phyloP scores from a whole-genome alignment of 2,113 vertebrate genomes.

The Anguilla rostrata region DNA sequence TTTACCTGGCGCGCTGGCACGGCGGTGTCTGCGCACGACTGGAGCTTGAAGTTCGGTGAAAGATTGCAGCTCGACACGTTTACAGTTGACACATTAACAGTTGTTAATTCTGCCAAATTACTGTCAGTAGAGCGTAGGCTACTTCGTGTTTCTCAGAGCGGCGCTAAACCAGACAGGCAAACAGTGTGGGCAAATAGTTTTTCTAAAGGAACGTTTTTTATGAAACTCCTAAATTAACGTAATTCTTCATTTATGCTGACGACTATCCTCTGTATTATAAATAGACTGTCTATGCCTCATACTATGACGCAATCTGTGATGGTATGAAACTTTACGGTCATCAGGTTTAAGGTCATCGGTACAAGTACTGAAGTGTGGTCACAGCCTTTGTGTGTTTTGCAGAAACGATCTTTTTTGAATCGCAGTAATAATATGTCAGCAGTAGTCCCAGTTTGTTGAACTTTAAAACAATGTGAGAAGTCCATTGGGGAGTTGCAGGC shows the following conservation, averaged over 20 bases:
- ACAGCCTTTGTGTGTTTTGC: neutral
- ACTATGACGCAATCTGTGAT: neutral
- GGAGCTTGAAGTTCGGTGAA: neutral
- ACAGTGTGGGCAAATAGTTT: neutral
- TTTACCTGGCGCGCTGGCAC: neutral
- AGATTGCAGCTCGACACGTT: no score
- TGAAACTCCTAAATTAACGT: no score
- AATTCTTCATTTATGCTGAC: no score
- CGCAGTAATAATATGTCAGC: neutral
- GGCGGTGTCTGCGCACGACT: neutral
- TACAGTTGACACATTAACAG: neutral
- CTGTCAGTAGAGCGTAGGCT: neutral
- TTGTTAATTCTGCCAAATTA: neutral
- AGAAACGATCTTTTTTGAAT: neutral
- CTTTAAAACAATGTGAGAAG: constrained; percentile 17
- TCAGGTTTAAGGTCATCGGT: neutral
- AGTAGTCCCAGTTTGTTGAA: neutral
- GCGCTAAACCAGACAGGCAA: neutral
- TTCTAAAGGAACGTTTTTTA: no score
- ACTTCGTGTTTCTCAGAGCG: neutral
- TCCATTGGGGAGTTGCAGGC: neutral
- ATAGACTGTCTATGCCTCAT: neutral
- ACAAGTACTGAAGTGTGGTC: neutral
- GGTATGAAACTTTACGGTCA: no score
- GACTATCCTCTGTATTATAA: no score